Evolutionary conservation across 1,140 invertebrate species (phyloP).

Genomic region (Aleiodes sp.): DNA sequence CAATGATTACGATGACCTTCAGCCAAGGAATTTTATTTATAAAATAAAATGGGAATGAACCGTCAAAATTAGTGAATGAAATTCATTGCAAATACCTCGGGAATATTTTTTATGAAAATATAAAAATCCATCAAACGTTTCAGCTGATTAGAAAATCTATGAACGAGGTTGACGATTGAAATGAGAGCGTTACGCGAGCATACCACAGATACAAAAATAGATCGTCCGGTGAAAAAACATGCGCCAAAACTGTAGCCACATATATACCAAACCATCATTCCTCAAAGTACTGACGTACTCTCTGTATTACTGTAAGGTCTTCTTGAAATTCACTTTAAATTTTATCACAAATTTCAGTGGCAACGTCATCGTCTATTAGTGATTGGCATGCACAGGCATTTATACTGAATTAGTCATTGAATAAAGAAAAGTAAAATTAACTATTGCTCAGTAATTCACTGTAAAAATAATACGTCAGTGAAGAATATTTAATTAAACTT

Average conservation of each 20-base stretch:
- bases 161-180: conserved; percentile 32
- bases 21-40: too few species aligned
- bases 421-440: too few species aligned
- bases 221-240: conserved; percentile 36
- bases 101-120: too few species aligned
- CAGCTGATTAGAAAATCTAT: conserved; percentile 17
- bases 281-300: neutral
- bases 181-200: conserved; percentile 37
- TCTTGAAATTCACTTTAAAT: conserved; percentile 18
- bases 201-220: conserved; percentile 35
- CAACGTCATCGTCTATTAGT: conserved; percentile 1
- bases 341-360: neutral
- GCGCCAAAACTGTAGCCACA: conserved; percentile 18
- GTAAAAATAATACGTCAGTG: too few species aligned
- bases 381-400: neutral
- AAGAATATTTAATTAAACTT: too few species aligned
- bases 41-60: too few species aligned
- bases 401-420: too few species aligned
- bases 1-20: too few species aligned
- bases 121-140: neutral
- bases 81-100: too few species aligned
- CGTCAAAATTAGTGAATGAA: too few species aligned
- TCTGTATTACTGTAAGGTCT: conserved; percentile 10
- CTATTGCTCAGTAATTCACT: too few species aligned
- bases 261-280: neutral